Conservation (phyloP, 1,140 invertebrate species). For the Rhagoletis zephyria region DNA sequence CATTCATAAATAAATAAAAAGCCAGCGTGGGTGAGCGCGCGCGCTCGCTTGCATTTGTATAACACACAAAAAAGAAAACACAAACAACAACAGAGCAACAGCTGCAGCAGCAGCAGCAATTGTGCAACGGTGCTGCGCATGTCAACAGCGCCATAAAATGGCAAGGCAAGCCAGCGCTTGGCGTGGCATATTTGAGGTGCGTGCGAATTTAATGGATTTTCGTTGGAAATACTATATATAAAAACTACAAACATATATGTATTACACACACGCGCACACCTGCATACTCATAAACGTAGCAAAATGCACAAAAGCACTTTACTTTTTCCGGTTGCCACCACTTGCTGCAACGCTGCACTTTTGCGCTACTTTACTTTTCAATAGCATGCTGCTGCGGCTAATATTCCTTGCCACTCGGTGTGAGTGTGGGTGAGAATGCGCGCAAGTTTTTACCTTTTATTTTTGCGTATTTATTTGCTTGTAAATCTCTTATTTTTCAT, state of each 20-base stretch:
- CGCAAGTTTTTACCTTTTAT: not conserved
- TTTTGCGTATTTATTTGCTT: not conserved
- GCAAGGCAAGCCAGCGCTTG: too few relatives aligned
- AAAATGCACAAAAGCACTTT: constrained; percentile 22
- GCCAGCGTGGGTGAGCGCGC: not conserved
- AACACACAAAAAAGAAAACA: not conserved
- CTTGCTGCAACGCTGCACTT: not conserved
- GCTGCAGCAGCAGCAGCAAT: not conserved
- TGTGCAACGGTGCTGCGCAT: not conserved
- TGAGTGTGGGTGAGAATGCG: not conserved
- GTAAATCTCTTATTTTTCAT: not conserved
- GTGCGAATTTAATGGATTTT: constrained; percentile 44
- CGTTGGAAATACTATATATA: constrained; percentile 15
- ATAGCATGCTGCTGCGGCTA: not conserved
- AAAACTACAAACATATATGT: not conserved
- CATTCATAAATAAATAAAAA: constrained; percentile 33
- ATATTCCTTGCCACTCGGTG: not conserved
- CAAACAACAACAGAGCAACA: not conserved
- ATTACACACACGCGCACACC: not conserved
- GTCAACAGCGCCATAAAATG: constrained; percentile 34
- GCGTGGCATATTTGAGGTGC: constrained; percentile 10
- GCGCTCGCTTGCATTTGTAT: not conserved
- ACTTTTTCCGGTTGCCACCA: not conserved
- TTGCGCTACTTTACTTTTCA: not conserved
- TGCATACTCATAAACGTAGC: not conserved